Percentiles rank a stretch among this genome's conserved stretches.
Evolutionary conservation across 2,888 invertebrate genomes (phyloP).

Genomic region (Himalopsyche tibetana): DNA sequence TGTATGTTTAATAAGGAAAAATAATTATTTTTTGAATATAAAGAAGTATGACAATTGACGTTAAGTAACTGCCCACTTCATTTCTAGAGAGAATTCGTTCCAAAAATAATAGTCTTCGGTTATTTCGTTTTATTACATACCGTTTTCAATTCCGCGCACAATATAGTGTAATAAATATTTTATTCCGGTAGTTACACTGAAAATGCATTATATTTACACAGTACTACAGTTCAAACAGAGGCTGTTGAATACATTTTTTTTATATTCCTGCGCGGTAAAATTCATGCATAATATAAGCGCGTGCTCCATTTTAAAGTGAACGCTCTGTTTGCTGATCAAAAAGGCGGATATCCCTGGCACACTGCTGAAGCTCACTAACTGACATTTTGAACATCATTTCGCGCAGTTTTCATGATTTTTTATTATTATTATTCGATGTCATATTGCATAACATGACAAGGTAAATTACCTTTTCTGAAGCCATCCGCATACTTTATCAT

Average conservation of each 20-base stretch:
- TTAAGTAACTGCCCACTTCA: no score
- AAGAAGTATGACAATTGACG: no score
- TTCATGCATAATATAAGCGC: constrained; percentile 38
- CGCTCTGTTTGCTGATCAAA: constrained; percentile 40
- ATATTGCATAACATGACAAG: no score
- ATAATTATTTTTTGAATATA: no score
- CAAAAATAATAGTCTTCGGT: neutral
- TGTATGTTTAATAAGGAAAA: no score
- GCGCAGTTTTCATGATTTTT: neutral
- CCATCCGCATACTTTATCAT: no score
- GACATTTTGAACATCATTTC: neutral
- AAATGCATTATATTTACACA: constrained; percentile 40
- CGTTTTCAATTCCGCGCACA: constrained; percentile 21
- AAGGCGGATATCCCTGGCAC: constrained; percentile 7
- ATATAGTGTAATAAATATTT: constrained; percentile 36
- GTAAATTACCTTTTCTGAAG: no score
- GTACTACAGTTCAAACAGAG: constrained; percentile 40
- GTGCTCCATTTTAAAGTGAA: constrained; percentile 35
- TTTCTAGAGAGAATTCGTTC: no score
- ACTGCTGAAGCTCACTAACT: neutral
- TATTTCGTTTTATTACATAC: constrained; percentile 14
- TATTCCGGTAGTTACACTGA: constrained; percentile 39
- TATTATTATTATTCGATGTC: no score
- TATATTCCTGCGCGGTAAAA: constrained; percentile 13
- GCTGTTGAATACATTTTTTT: constrained; percentile 36